Evolutionary conservation across 2,888 invertebrate genomes (phyloP), one percentile per base, ranked within the genome.

Genomic region (Horisme vitalbata): DNA sequence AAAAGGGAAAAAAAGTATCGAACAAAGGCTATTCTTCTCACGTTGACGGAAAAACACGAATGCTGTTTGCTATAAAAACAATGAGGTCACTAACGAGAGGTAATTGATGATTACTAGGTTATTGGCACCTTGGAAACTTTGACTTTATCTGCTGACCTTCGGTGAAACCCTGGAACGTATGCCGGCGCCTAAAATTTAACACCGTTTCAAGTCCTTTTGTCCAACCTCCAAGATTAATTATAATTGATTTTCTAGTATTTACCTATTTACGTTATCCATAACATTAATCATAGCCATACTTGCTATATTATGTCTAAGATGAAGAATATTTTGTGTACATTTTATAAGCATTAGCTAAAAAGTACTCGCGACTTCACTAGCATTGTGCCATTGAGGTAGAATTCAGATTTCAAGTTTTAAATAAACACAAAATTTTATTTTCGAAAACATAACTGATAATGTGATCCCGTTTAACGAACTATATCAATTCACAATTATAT

Each of bases 31-130:
- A 26, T 57, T 51, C 32, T 56, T 43, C 39, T 45, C 41, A 32
- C 46, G 34, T 27, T 46, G 41, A 27, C 24, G 45, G 47, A 52
- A 50, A 55, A 52, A 45, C 32, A 52, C 26, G 46, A 37, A 27
- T 12, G 33, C 21, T 43, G 52, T 41, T 55, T 41, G 18, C 33
- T 47, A 26, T 55, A 51, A 57, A 59, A 59, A 60, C 57, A 67
- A 62, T 56, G 59, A 63, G 59, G 57, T 63, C 62, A 58, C 49
- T 55, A 51, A 41, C 43, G 32, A 52, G 41, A 47, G 33, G 39
- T 59, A 67, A 61, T 66, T 57, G 61, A 45, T 38, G 35, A 61
- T 63, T 59, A 63, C 55, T 56, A 54, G 60, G 59, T 60, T 63
- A 61, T 62, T 60, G 59, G 52, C 54, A 39, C 58, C 61, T 61